Conservation (phyloP, 2,888 invertebrate genomes). For the Microctonus hyperodae region DNA sequence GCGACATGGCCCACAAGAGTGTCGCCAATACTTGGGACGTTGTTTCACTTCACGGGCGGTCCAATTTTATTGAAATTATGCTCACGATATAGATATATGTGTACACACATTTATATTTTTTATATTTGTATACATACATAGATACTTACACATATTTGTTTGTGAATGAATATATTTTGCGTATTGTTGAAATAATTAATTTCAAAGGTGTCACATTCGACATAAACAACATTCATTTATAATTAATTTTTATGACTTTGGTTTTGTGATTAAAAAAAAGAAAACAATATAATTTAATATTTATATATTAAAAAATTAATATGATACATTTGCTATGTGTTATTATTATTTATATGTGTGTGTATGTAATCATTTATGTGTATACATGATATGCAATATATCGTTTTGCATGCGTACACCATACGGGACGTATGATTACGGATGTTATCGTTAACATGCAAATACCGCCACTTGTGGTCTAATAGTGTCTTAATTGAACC, state of each 20-base stretch:
- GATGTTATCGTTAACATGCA: constrained; percentile 59
- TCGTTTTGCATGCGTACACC: constrained; percentile 18
- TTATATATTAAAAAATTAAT: not conserved
- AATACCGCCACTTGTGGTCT: constrained; percentile 50
- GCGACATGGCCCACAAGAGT: constrained; percentile 25
- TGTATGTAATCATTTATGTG: not conserved
- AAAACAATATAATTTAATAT: not conserved
- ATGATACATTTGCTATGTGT: not conserved
- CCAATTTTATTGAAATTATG: constrained; percentile 34
- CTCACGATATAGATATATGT: not conserved
- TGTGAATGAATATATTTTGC: not conserved
- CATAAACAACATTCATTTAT: not conserved
- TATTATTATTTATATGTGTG: not conserved
- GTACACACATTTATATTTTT: too few species aligned
- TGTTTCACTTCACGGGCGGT: constrained; percentile 44
- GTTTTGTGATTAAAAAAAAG: not conserved
- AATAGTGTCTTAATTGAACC: constrained; percentile 58
- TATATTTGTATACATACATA: not conserved
- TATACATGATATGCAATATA: not conserved
- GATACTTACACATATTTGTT: too few species aligned
- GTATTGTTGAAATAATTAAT: not conserved
- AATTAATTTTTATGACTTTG: not conserved
- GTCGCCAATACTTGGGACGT: constrained; percentile 40
- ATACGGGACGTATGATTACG: constrained; percentile 51
- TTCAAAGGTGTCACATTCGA: not conserved